phyloP scores from a whole-genome alignment of 1,140 invertebrate species.

The Drosophila mayri region DNA sequence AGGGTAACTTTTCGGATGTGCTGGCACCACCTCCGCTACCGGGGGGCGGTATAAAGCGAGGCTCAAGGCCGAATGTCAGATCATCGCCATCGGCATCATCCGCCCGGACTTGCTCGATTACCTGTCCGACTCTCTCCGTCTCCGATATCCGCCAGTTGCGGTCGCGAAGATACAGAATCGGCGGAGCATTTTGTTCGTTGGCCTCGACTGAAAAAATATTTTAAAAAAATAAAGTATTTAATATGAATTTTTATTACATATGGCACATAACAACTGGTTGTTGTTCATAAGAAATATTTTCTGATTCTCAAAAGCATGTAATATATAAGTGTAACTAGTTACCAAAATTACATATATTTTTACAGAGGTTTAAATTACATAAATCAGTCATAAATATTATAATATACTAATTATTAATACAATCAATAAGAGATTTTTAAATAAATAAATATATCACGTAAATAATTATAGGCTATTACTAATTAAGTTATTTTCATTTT shows the following conservation, averaged over 20 bases:
- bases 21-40: slow-evolving; percentile 55
- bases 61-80: slow-evolving; percentile 88
- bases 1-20: slow-evolving; percentile 85
- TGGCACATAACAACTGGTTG: slow-evolving; percentile 14
- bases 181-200: slow-evolving; percentile 85
- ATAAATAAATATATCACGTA: too few species aligned
- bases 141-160: slow-evolving; percentile 89
- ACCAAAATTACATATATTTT: background rate
- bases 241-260: background rate
- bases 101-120: slow-evolving; percentile 87
- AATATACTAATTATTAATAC: too few species aligned
- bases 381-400: too few species aligned
- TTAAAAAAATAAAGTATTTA: slow-evolving; percentile 4
- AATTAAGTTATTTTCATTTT: background rate
- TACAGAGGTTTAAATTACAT: background rate
- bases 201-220: slow-evolving; percentile 44
- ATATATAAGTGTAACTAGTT: too few species aligned
- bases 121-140: slow-evolving; percentile 87
- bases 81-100: slow-evolving; percentile 88
- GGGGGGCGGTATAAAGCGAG: slow-evolving; percentile 59
- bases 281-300: background rate
- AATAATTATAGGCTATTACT: too few species aligned
- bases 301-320: slow-evolving; percentile 1
- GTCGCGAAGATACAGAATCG: slow-evolving; percentile 85
- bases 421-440: too few species aligned